phyloP scores from a whole-genome alignment of 2,797 vertebrate species.

The Helicolenus hilgendorfi region DNA sequence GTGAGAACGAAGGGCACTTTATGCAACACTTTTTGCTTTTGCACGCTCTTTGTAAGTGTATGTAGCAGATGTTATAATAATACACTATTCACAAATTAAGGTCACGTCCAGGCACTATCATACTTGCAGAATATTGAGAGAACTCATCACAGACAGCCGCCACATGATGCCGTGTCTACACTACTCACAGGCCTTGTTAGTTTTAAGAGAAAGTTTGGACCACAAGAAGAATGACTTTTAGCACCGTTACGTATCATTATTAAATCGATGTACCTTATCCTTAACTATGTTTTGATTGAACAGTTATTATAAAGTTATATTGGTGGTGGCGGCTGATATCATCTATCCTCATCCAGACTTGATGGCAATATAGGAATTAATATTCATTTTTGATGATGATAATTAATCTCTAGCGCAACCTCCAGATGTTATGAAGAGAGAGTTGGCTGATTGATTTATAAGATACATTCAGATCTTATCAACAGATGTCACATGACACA shows the following conservation, averaged over 20 bases:
- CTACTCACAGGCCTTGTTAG: not conserved
- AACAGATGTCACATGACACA: not conserved
- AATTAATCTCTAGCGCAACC: constrained; percentile 44
- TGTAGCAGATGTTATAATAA: no score
- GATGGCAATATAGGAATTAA: constrained; percentile 29
- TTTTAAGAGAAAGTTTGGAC: not conserved
- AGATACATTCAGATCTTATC: constrained; percentile 7
- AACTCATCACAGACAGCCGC: not conserved
- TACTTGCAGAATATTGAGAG: no score
- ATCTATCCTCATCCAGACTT: constrained; percentile 1
- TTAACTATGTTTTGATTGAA: constrained; percentile 21
- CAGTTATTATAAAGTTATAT: constrained; percentile 21
- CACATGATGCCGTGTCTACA: not conserved
- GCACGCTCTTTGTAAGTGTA: no score
- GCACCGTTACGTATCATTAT: not conserved
- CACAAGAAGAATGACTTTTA: not conserved
- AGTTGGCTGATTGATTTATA: constrained; percentile 23
- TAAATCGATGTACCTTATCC: not conserved
- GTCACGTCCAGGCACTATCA: no score
- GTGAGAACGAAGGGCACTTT: no score
- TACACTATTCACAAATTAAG: no score
- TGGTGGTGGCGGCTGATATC: not conserved
- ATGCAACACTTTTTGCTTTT: no score
- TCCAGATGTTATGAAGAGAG: constrained; percentile 6
- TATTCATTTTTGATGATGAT: constrained; percentile 35